Evolutionary conservation across 2,113 vertebrate genomes (phyloP), one percentile per base, ranked within the genome.

Genomic region (Sprattus sprattus): DNA sequence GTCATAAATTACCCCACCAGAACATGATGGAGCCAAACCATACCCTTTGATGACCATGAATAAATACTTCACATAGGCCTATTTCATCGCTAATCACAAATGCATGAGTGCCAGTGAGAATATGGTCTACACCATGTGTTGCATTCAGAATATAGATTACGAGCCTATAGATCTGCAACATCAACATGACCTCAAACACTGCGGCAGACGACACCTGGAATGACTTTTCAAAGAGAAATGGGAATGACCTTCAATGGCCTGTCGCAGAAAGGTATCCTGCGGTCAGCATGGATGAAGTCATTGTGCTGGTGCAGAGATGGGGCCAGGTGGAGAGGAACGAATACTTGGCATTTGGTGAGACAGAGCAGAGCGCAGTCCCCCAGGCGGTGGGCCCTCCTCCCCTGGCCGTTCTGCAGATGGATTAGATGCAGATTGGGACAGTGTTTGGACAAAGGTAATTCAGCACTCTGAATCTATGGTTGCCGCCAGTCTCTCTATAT

Each of bases 381-480:
- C 67, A 15, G 28, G 67, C 67, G 15, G 28, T 15, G 67, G 67
- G 13, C 67, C 60, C 67, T 85, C 50, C 84, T 84, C 54, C 80
- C 20, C 60, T 75, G 60, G 28, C 85, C 67, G 64, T 71, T 28
- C 52, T 18, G 28, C 47, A 86, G 85, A 89, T 84, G 44, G 82
- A 88, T 85, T 57, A 45, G 75, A 85, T 83, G 45, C 75, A 85
- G 32, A 82, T 81, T 86, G 52, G 86, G 83, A 45, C 82, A 88
- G 49, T 81, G 82, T 87, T 88, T 88, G 11, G 52, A 89, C 81
- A 88, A 86, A 75, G 85, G 64, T 88, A 85, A 86, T 87, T 89
- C 82, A 87, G 54, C 67, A 39, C 8, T 85, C 49, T 4, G 84
- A 88, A 89, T 88, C 82, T 81, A 85, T 28, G 44, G n/a, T 71